Conservation (phyloP, 2,113 vertebrate genomes). For the Muscicapa adusta region DNA sequence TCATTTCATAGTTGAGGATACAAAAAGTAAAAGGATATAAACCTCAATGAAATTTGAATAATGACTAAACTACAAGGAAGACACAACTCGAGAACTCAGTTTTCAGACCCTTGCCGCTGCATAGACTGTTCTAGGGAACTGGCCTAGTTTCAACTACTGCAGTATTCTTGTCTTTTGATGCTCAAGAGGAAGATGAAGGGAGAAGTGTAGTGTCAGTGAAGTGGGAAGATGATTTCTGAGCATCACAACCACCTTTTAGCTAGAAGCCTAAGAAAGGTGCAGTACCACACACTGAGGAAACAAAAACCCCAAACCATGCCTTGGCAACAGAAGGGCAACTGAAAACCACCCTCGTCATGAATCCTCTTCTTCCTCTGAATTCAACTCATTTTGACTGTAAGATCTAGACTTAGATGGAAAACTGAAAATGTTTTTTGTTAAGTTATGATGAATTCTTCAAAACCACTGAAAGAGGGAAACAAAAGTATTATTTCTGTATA, state of each 20-base stretch:
- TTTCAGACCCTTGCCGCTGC: neutral
- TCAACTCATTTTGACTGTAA: neutral
- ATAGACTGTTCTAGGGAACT: neutral
- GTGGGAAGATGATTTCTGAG: neutral
- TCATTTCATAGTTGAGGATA: neutral
- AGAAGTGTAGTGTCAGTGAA: neutral
- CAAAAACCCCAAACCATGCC: neutral
- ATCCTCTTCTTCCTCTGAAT: neutral
- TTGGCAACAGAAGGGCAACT: neutral
- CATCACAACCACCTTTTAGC: neutral
- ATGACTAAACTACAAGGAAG: neutral
- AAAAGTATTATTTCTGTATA: neutral
- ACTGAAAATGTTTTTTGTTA: neutral
- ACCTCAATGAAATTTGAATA: neutral
- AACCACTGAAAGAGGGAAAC: neutral
- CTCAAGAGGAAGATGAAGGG: neutral
- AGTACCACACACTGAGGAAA: neutral
- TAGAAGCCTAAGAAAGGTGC: neutral
- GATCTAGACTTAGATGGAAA: neutral
- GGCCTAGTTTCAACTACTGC: neutral
- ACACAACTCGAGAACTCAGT: neutral
- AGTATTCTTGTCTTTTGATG: neutral
- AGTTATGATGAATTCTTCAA: neutral
- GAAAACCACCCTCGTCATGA: neutral
- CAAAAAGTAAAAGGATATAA: neutral